These are phyloP conservation scores for Phrynosoma platyrhinos DNA, from an alignment of 2,113 vertebrate genomes.

Conservation along the genomic window DNA sequence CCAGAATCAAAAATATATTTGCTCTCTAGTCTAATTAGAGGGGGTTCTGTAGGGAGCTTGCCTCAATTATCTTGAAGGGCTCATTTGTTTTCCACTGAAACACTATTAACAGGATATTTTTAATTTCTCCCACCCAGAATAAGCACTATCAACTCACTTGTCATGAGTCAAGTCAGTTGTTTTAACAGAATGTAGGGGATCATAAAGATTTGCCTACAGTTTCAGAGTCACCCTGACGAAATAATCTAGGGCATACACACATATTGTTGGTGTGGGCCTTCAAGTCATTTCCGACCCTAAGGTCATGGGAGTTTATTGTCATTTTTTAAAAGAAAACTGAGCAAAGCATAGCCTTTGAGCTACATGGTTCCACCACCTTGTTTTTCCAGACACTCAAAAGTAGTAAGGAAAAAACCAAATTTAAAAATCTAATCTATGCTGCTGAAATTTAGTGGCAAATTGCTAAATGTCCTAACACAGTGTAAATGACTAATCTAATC, in stretches of 20 bases:
- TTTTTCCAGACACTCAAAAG: too few relatives aligned
- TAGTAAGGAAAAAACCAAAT: too few relatives aligned
- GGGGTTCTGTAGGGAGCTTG: neutral
- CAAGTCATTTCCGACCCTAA: too few relatives aligned
- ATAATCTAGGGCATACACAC: neutral
- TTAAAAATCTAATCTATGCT: too few relatives aligned
- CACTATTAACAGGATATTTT: neutral
- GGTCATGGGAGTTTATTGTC: too few relatives aligned
- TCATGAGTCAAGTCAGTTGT: neutral
- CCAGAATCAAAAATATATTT: neutral
- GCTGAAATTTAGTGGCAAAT: too few relatives aligned
- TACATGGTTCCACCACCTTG: too few relatives aligned
- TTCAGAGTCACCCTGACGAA: too few relatives aligned
- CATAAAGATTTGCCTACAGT: neutral
- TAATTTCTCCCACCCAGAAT: neutral
- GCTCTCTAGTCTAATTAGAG: conserved; percentile 3
- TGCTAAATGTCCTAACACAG: too few relatives aligned
- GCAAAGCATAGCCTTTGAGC: too few relatives aligned
- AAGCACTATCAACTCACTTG: neutral
- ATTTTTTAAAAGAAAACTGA: too few relatives aligned
- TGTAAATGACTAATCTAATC: too few relatives aligned
- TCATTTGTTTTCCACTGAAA: neutral
- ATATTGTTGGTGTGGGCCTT: neutral
- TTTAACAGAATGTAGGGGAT: neutral
- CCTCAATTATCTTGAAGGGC: neutral